Percentiles rank a stretch among this genome's conserved stretches.
These are phyloP conservation scores for Drosophila melanosoma DNA, from an alignment of 2,888 invertebrate species.

Conservation along the genomic window DNA sequence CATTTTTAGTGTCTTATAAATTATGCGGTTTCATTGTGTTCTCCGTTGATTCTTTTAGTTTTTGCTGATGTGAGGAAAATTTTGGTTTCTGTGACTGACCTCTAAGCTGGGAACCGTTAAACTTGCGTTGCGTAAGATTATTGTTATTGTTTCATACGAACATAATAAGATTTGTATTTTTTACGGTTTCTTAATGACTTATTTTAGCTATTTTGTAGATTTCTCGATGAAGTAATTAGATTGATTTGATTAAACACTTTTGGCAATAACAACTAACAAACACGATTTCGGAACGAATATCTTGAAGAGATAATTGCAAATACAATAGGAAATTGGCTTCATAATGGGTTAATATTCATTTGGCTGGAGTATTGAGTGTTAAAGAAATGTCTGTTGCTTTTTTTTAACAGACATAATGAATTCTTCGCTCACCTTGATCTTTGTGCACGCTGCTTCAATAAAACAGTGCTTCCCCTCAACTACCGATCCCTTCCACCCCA, in stretches of 20 bases:
- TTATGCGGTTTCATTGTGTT: conserved; percentile 63
- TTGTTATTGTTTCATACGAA: conserved; percentile 8
- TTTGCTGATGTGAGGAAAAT: conserved; percentile 23
- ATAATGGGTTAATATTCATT: background rate
- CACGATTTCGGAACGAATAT: background rate
- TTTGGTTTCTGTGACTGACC: conserved; percentile 56
- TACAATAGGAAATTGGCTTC: background rate
- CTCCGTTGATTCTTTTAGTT: conserved; percentile 13
- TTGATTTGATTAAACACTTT: background rate
- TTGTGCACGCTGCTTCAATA: conserved; percentile 30
- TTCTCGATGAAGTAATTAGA: background rate
- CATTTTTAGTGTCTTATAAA: conserved; percentile 53
- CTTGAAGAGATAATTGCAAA: background rate
- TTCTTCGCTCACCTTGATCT: conserved; percentile 70
- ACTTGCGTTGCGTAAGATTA: conserved; percentile 20
- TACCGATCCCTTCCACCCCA: conserved; percentile 3
- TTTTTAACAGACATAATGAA: conserved; percentile 7
- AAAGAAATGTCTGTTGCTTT: background rate
- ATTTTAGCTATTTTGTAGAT: background rate
- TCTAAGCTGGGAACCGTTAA: conserved; percentile 61
- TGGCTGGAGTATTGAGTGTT: background rate
- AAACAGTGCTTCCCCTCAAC: conserved; percentile 10
- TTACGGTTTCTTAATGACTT: background rate
- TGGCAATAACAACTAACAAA: background rate
- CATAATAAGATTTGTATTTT: conserved; percentile 22